Conservation (phyloP, 92 coral and sea anemone species). For the Chrysogorgia sp. region DNA sequence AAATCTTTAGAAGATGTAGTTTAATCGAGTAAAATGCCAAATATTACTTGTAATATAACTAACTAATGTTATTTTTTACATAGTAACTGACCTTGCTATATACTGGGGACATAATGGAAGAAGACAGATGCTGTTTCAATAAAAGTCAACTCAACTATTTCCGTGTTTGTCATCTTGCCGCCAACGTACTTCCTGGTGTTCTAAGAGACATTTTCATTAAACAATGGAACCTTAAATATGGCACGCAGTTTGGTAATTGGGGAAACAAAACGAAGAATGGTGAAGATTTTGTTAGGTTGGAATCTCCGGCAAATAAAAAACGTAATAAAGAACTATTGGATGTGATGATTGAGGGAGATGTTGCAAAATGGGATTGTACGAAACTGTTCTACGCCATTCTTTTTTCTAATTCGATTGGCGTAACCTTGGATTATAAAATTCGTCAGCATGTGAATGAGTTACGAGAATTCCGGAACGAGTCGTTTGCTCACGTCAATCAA, state of each 20-base stretch:
- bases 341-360: constrained; percentile 18
- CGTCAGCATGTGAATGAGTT: constrained; percentile 27
- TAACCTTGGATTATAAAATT: not conserved
- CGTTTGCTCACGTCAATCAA: constrained; percentile 34
- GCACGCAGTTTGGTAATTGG: constrained; percentile 17
- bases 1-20: no score
- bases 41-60: no score
- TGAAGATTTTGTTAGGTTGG: constrained; percentile 29
- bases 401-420: constrained; percentile 54
- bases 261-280: constrained; percentile 11
- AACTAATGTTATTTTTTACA: no score
- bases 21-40: no score
- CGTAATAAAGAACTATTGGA: constrained; percentile 14
- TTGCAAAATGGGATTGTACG: constrained; percentile 27
- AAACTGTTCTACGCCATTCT: constrained; percentile 57
- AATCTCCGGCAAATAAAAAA: constrained; percentile 2
- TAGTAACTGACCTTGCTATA: no score
- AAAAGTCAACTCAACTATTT: constrained; percentile 32
- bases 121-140: constrained; percentile 20
- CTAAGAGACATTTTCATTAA: constrained; percentile 4
- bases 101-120: constrained; percentile 29
- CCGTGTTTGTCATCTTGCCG: constrained; percentile 41
- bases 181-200: constrained; percentile 22
- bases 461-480: constrained; percentile 31
- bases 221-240: constrained; percentile 9